Percentiles rank a stretch among this genome's conserved stretches.
These are phyloP conservation scores for Netelia melanura DNA, from an alignment of 2,888 invertebrate genomes.

Conservation along the genomic window DNA sequence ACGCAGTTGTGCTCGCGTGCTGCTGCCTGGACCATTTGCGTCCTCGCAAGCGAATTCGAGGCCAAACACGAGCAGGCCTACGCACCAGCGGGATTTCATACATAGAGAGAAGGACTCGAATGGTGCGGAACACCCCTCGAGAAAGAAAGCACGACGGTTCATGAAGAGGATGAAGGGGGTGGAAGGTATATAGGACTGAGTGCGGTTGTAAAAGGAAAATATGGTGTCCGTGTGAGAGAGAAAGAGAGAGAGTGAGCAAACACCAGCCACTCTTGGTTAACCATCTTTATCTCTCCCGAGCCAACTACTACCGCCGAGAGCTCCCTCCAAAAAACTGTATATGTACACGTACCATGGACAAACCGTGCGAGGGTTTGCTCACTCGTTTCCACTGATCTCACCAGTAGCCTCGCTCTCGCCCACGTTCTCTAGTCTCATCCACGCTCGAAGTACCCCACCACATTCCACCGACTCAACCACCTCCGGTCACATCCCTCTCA, in stretches of 20 bases:
- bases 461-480: constrained; percentile 63
- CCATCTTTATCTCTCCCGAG: constrained; percentile 34
- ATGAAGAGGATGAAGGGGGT: constrained; percentile 2
- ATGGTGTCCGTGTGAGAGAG: background rate
- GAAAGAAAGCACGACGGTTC: constrained; percentile 12
- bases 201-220: constrained; percentile 12
- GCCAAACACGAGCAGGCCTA: constrained; percentile 37
- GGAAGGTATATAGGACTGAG: background rate
- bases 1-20: constrained; percentile 80
- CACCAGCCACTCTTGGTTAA: constrained; percentile 43
- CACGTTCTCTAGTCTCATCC: constrained; percentile 62
- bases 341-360: constrained; percentile 11
- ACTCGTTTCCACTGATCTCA: constrained; percentile 56
- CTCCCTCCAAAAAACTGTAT: constrained; percentile 19
- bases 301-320: constrained; percentile 46
- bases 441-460: constrained; percentile 62
- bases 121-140: constrained; percentile 23
- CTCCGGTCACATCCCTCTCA: constrained; percentile 63
- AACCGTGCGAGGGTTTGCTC: constrained; percentile 36
- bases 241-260: constrained; percentile 40
- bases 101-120: constrained; percentile 6
- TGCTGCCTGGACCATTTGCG: constrained; percentile 82
- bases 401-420: constrained; percentile 56
- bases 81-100: constrained; percentile 33
- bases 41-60: constrained; percentile 65